Evolutionary conservation across 1,140 invertebrate genomes (phyloP), one percentile per base, ranked within the genome.

Genomic region (Odontomachus brunneus): DNA sequence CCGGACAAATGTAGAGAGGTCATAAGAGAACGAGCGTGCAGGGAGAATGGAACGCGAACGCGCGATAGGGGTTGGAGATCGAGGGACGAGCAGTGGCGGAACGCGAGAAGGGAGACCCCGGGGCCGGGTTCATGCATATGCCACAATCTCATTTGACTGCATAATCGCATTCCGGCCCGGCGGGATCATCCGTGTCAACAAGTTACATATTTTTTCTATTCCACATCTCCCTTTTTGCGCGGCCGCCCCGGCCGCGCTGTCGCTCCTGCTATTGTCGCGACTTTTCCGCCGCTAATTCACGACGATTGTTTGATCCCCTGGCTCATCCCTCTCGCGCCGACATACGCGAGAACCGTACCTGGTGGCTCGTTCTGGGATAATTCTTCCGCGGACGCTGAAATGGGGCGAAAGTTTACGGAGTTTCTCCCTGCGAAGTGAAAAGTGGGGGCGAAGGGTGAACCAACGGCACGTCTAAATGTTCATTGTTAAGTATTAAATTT

Each of bases 131-230:
- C 93, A 94, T 94, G 92, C 93, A 94, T 94, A 94, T 94, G 93
- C 92, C 92, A 94, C 92, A 93, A 93, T 94, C 93, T 94, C 93
- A 94, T 94, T 94, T 94, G 93, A 94, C 93, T 94, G 90, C 92
- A 91, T 94, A 94, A 94, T 94, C 91, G 91, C 89, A 91, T 93
- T 91, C 86, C 82, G 89, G 86, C 89, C 92, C 89, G 83, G 72
- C 84, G 93, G 92, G 92, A 93, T 92, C 88, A 67, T 87, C 90
- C 90, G 89, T 93, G 93, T 94, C 93, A 94, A 94, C 92, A 94
- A 94, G 92, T 94, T 93, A 93, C 92, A 91, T 90, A 92, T 91
- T 91, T 92, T 80, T 91, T 90, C 83, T 86, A 75, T 67, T 44
- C 53, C 74, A 48, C 49, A 33, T 74, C 75, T 78, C 48, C 55